Evolutionary conservation across 2,797 vertebrate species (phyloP).

Genomic region (Microctenopoma lineatum): DNA sequence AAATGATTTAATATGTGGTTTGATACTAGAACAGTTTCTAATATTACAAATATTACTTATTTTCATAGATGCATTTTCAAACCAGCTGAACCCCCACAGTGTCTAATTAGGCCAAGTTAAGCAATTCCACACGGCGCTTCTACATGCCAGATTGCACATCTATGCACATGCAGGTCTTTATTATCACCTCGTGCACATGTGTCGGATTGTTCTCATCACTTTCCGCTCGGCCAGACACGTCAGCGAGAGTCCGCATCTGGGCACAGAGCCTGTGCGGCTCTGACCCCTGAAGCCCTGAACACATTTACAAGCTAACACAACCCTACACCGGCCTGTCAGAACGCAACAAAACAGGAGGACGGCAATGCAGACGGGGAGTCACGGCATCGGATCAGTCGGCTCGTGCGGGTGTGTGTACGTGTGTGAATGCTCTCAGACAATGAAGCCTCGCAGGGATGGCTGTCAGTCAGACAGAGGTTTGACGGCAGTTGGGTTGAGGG

Average conservation of each 20-base stretch:
- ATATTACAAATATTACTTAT: not conserved
- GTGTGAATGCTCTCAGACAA: conserved; percentile 43
- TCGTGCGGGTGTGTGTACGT: conserved; percentile 27
- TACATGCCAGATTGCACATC: not conserved
- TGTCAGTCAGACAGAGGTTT: conserved; percentile 73
- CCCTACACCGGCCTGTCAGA: conserved; percentile 72
- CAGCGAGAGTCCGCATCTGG: conserved; percentile 74
- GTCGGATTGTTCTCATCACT: conserved; percentile 35
- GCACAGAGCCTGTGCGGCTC: conserved; percentile 33
- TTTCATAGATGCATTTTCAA: not conserved
- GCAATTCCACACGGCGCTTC: conserved; percentile 10
- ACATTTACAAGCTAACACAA: conserved; percentile 55
- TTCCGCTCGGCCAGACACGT: conserved; percentile 67
- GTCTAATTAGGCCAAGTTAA: conserved; percentile 41
- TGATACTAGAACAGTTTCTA: conserved; percentile 9
- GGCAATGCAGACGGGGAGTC: conserved; percentile 58
- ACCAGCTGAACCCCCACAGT: conserved; percentile 9
- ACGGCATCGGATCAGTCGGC: conserved; percentile 54
- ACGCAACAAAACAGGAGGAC: conserved; percentile 57
- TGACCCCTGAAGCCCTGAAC: conserved; percentile 67
- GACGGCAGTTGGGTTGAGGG: conserved; percentile 59
- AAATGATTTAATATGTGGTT: conserved; percentile 31
- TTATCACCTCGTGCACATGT: conserved; percentile 56
- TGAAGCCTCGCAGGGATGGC: conserved; percentile 71
- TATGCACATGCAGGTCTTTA: conserved; percentile 43